A percentile compares a stretch with the other conserved stretches of the same genome.
phyloP scores from a whole-genome alignment of 2,888 invertebrate species.

The Diogma glabrata region DNA sequence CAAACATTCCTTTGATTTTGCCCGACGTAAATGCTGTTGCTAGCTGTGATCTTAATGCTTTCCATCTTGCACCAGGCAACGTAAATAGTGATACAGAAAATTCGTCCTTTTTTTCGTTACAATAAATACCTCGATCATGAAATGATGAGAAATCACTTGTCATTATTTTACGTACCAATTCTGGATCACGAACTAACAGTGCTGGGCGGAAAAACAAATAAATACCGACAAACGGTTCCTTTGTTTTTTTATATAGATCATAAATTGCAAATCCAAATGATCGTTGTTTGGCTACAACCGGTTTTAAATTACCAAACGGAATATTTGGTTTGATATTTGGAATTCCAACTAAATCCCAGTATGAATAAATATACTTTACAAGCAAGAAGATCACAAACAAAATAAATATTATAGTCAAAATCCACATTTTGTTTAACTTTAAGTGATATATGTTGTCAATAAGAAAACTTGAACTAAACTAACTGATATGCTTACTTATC shows the following conservation, averaged over 20 bases:
- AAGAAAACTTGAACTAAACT: too few relatives aligned
- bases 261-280: slow-evolving; percentile 50
- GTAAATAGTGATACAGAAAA: slow-evolving; percentile 49
- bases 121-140: slow-evolving; percentile 50
- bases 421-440: slow-evolving; percentile 1
- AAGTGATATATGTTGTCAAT: not conserved
- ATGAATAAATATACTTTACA: slow-evolving; percentile 21
- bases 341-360: slow-evolving; percentile 49
- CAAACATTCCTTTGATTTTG: slow-evolving; percentile 53
- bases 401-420: not conserved
- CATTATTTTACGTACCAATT: slow-evolving; percentile 47
- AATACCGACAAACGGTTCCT: slow-evolving; percentile 40
- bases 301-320: slow-evolving; percentile 49
- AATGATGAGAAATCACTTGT: slow-evolving; percentile 52
- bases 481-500: too few relatives aligned
- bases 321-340: slow-evolving; percentile 42
- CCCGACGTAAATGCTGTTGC: slow-evolving; percentile 55
- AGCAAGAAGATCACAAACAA: not conserved
- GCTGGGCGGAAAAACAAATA: slow-evolving; percentile 50
- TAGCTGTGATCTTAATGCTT: slow-evolving; percentile 46
- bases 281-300: slow-evolving; percentile 41
- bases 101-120: slow-evolving; percentile 47
- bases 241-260: slow-evolving; percentile 41
- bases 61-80: slow-evolving; percentile 48
- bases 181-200: slow-evolving; percentile 48